Percentiles rank a stretch among this genome's conserved stretches.
phyloP scores from a whole-genome alignment of 2,888 invertebrate genomes.

The Lycaena phlaeas region DNA sequence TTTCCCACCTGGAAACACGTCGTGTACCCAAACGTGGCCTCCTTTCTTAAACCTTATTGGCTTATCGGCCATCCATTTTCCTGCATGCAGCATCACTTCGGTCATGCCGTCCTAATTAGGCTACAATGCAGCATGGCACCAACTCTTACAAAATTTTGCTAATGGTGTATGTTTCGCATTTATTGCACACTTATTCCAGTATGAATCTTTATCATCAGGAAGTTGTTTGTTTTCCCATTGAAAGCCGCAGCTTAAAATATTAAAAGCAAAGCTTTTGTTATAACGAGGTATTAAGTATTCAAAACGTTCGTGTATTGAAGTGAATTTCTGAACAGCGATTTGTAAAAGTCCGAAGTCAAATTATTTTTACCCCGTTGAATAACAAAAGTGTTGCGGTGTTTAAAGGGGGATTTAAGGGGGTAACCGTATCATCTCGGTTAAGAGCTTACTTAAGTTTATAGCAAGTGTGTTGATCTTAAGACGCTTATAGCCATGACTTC shows the following conservation, averaged over 20 bases:
- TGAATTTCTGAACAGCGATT: constrained; percentile 46
- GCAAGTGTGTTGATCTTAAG: constrained; percentile 60
- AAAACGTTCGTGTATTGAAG: constrained; percentile 38
- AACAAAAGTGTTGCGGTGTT: constrained; percentile 60
- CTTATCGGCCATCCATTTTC: too few species aligned
- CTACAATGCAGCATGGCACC: too few species aligned
- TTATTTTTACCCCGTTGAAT: constrained; percentile 51
- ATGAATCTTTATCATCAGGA: neutral
- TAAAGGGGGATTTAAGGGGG: constrained; percentile 62
- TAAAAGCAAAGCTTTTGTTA: constrained; percentile 23
- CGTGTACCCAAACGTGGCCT: too few species aligned
- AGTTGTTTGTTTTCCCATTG: neutral
- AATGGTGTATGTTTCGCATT: too few species aligned
- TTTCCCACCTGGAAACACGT: too few species aligned
- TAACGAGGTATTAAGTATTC: constrained; percentile 42
- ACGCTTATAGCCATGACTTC: constrained; percentile 59
- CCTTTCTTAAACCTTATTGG: too few species aligned
- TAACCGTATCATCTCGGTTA: constrained; percentile 61
- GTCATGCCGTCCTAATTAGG: too few species aligned
- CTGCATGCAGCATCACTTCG: too few species aligned
- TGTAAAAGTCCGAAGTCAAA: constrained; percentile 48
- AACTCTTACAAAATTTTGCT: too few species aligned
- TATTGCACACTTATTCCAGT: neutral
- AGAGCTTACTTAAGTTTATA: constrained; percentile 67
- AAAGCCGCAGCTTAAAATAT: constrained; percentile 21